Conservation (phyloP, 2,888 invertebrate genomes). For the Branchellion lobata region DNA sequence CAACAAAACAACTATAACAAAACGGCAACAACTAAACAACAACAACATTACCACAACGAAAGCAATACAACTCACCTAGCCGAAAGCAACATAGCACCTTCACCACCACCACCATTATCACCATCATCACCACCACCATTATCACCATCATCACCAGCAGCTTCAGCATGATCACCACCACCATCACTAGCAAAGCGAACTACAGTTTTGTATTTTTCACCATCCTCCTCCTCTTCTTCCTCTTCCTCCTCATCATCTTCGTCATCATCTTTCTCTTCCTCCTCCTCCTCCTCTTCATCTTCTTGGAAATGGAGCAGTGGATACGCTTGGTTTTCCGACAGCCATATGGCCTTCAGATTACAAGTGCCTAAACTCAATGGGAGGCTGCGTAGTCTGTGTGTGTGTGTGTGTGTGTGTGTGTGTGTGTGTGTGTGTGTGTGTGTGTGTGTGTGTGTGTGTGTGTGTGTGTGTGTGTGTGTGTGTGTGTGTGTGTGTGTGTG, state of each 20-base stretch:
- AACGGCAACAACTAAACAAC: no score
- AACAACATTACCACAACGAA: no score
- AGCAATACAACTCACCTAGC: no score
- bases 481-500: no score
- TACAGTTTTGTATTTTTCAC: neutral
- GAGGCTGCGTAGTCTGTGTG: slow-evolving; percentile 80
- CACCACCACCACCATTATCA: no score
- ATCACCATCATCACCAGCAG: no score
- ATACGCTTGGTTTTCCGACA: slow-evolving; percentile 93
- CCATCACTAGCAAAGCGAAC: no score
- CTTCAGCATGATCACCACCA: no score
- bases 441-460: neutral
- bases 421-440: neutral
- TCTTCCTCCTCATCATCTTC: slow-evolving; percentile 82
- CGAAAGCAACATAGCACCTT: no score
- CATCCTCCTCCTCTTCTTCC: slow-evolving; percentile 3
- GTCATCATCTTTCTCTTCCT: slow-evolving; percentile 69
- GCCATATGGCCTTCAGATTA: slow-evolving; percentile 85
- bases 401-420: neutral
- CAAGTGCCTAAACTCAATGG: slow-evolving; percentile 82
- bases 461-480: neutral
- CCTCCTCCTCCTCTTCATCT: slow-evolving; percentile 71
- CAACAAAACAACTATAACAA: no score
- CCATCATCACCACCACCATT: no score
- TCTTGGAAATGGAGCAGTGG: slow-evolving; percentile 86